Evolutionary conservation across 2,797 vertebrate species (phyloP), one percentile per base, ranked within the genome.

Genomic region (Miichthys miiuy): DNA sequence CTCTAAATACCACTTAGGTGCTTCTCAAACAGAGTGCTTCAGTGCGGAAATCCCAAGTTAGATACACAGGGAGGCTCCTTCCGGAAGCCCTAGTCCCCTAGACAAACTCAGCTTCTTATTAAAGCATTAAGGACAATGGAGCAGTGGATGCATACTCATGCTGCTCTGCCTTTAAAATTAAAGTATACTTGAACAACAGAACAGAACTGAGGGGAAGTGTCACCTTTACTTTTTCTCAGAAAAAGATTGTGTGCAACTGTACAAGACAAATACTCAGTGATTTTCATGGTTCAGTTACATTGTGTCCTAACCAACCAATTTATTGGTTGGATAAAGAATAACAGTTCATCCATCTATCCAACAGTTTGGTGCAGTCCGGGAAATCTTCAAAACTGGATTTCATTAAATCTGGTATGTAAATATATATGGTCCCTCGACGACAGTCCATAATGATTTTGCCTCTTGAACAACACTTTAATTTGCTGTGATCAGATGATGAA

Each of bases 31-130:
- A 50, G 65, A 61, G 68, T 13, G 10, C 77, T 75, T 90, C 85
- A 87, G 87, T 81, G 79, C 80, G 93, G 93, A 96, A 95, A 95
- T 94, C 93, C 90, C 82, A 86, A 86, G 92, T 93, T 95, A 95
- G 92, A 95, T 93, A 92, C 93, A 95, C 89, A 89, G 83, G 75
- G 75, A 90, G 93, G 95, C 38, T 75, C 60, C 71, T 87, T 89
- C 75, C 89, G 74, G 83, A 89, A 79, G 60, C 83, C 82, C 79
- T 89, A 90, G 91, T 91, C 77, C 87, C 80, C 64, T 82, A 93
- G 93, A 94, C 92, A 90, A 91, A 92, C 84, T 81, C 88, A 77
- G 81, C 82, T 85, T 91, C 91, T 94, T 94, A 94, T 94, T 95
- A 93, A 95, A 94, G 91, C 91, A 93, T 92, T 93, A 92, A 89